Evolutionary conservation across 2,113 vertebrate genomes (phyloP), one percentile per base, ranked within the genome.

Genomic region (Hyla sarda): DNA sequence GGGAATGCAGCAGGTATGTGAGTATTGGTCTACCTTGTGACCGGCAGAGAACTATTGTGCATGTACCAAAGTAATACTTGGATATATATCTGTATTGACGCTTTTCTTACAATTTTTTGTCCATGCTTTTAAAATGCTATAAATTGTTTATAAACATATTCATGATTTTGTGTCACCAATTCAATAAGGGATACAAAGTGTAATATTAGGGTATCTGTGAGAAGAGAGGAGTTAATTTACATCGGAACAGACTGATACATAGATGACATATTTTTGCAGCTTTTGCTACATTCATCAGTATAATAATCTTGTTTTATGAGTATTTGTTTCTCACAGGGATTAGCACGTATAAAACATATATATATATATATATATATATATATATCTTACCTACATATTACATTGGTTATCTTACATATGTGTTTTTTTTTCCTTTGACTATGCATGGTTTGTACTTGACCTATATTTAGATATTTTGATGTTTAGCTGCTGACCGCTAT

Each of bases 381-480:
- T 56, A 56, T 23, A 5, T 41, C 41, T 41, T 56, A 54, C 48
- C 13, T 50, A 50, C 12, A n/a, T n/a, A n/a, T n/a, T n/a, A 50
- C 48, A 50, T 54, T 54, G 14, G 2, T 54, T 10, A 19, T 54
- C 17, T 54, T 54, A 54, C 50, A 19, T 54, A 1, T 60, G 56
- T 60, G 21, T 23, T 58, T 62, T 1, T 58, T n/a, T 58, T 28
- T 14, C 11, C 13, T 62, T 73, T 45, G 30, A 50, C 47, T 50
- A 30, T 23, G 52, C 34, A 62, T 81, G 41, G 78, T 58, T 58
- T 81, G 78, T 56, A 65, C 78, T 60, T 45, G 14, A 28, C 3
- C 21, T 37, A 17, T 28, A 23, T 25, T 47, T 60, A 65, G 34
- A 13, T 65, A 25, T 62, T 65, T 45, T 47, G 54, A 62, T 65